Base-by-base conservation (phyloP, 2,888 invertebrate species). In the Hydriomena furcata region DNA sequence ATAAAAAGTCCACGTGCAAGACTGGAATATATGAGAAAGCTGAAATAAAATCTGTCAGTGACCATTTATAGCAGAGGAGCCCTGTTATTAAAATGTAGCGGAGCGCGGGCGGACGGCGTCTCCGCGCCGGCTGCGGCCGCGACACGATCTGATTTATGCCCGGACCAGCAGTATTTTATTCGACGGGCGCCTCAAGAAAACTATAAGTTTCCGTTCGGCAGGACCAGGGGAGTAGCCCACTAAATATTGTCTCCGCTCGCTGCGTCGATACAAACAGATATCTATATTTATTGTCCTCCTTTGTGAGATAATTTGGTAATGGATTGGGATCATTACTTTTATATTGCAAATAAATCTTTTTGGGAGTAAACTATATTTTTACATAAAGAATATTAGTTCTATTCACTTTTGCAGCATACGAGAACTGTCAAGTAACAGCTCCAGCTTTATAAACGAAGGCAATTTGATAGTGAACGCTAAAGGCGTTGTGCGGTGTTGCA, bases 191-290 rank as follows among this genome's bases (percentile, higher is more conserved):
- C 89, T 89, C 88, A 90, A 89, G 82, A 82, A 86, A 87, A 84
- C 90, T 90, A 89, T 89, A 90, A 90, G 89, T 89, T 89, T 88
- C 86, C 87, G 88, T 86, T 88, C 81, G 87, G 83, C 81, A 84
- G 81, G 83, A 79, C 83, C 82, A 79, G 82, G 87, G 89, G 86
- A 84, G 82, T 76, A 79, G 84, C 80, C 81, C 84, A 84, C 82
- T 88, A 88, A 88, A 90, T 89, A 89, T 88, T 89, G 89, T 89
- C 88, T 82, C 83, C 80, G 79, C 76, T 79, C 76, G 63, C 77
- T 82, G 78, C 82, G 83, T 83, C 86, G 82, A 85, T 86, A 85
- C 79, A 73, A 82, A 83, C 83, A 84, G 78, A 82, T 82, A 85
- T 84, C 79, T 79, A 75, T 87, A 88, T 88, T 88, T 89, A 89